Conservation (phyloP, 1,140 invertebrate genomes). For the Drosophila quadrilineata region DNA sequence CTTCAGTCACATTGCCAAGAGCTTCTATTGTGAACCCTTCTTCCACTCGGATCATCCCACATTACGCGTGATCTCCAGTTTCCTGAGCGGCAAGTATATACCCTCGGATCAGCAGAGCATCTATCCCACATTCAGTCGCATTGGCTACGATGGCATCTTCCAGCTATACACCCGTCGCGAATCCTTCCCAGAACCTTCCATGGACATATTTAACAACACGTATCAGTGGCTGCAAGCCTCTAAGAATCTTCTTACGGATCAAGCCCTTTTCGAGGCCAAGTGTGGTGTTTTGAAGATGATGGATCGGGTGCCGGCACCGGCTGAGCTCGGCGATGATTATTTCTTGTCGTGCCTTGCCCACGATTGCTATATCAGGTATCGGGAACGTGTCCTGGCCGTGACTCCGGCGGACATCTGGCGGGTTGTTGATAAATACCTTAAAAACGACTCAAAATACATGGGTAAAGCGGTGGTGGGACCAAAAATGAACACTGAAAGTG, state of each 20-base stretch:
- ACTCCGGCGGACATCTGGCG: conserved; percentile 85
- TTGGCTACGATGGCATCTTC: conserved; percentile 87
- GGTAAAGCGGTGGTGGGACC: too few species aligned
- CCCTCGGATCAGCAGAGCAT: conserved; percentile 94
- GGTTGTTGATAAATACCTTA: conserved; percentile 87
- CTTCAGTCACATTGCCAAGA: conserved; percentile 91
- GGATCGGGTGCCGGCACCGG: conserved; percentile 90
- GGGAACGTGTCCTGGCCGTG: conserved; percentile 86
- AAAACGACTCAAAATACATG: conserved; percentile 66
- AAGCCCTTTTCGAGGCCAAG: conserved; percentile 92
- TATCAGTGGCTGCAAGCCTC: conserved; percentile 87
- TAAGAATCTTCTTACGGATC: conserved; percentile 81
- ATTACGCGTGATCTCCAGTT: conserved; percentile 87
- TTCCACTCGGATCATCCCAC: conserved; percentile 89
- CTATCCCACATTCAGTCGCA: conserved; percentile 93
- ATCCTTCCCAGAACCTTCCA: conserved; percentile 88
- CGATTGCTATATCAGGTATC: conserved; percentile 88
- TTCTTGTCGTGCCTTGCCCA: conserved; percentile 86
- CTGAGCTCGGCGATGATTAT: conserved; percentile 88
- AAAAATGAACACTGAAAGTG: too few species aligned
- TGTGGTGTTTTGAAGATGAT: conserved; percentile 90
- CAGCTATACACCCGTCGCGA: conserved; percentile 92
- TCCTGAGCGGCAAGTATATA: conserved; percentile 90
- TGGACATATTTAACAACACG: conserved; percentile 89
- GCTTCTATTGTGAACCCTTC: conserved; percentile 89